Conservation (phyloP, 2,797 vertebrate genomes). For the Sciurus vulgaris region DNA sequence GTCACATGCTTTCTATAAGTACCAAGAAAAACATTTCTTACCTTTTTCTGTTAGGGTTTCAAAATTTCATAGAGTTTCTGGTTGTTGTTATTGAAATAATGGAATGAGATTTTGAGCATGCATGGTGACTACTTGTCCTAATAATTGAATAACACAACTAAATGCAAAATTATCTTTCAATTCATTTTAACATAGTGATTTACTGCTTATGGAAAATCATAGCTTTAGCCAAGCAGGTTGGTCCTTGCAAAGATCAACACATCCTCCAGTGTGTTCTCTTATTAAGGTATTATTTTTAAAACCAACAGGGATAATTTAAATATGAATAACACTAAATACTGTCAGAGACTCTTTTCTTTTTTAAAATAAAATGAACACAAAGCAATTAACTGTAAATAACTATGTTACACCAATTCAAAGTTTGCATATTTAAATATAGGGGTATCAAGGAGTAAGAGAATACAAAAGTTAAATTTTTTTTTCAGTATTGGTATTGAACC, state of each 20-base stretch:
- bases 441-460: not conserved
- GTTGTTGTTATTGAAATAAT: conserved; percentile 35
- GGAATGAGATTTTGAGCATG: not conserved
- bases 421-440: conserved; percentile 50
- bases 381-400: conserved; percentile 57
- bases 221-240: not conserved
- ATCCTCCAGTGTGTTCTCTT: not conserved
- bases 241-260: not conserved
- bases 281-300: conserved; percentile 62
- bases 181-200: conserved; percentile 42
- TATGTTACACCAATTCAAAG: conserved; percentile 48
- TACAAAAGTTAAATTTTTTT: not conserved
- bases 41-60: not conserved
- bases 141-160: conserved; percentile 37
- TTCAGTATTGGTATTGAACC: too few species aligned
- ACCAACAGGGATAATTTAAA: conserved; percentile 22
- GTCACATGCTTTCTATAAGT: not conserved
- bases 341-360: conserved; percentile 45
- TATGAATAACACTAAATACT: conserved; percentile 31
- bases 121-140: not conserved
- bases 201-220: conserved; percentile 2
- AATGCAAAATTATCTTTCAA: not conserved
- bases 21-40: not conserved
- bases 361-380: conserved; percentile 63
- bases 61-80: not conserved